Evolutionary conservation across 1,140 invertebrate species (phyloP).

Genomic region (Drosophila micromelanica): DNA sequence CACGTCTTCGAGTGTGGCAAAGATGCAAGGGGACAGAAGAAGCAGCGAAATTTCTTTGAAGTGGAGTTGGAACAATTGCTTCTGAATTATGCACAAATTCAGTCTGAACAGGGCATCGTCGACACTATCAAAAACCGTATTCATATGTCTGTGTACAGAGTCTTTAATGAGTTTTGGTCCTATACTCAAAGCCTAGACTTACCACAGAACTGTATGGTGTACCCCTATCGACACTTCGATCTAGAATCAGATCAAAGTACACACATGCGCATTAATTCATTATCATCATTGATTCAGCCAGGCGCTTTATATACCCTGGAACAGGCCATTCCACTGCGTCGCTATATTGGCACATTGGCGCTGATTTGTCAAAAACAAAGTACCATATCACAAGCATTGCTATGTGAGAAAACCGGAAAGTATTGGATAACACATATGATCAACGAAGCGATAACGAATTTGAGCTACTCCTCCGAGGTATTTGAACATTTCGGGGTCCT

Average conservation of each 20-base stretch:
- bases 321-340: slow-evolving; percentile 55
- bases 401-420: slow-evolving; percentile 50
- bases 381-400: slow-evolving; percentile 34
- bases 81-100: slow-evolving; percentile 55
- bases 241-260: slow-evolving; percentile 27
- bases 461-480: slow-evolving; percentile 70
- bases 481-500: slow-evolving; percentile 65
- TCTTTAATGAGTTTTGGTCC: slow-evolving; percentile 63
- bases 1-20: too few species aligned
- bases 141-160: slow-evolving; percentile 53
- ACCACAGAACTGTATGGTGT: slow-evolving; percentile 54
- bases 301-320: slow-evolving; percentile 47
- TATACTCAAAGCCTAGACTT: slow-evolving; percentile 57
- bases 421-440: slow-evolving; percentile 55
- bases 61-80: slow-evolving; percentile 64
- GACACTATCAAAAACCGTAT: slow-evolving; percentile 26
- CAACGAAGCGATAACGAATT: slow-evolving; percentile 56
- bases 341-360: slow-evolving; percentile 65
- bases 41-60: slow-evolving; percentile 58
- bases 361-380: slow-evolving; percentile 55
- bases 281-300: slow-evolving; percentile 40
- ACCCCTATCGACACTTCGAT: slow-evolving; percentile 52
- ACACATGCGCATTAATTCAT: not conserved
- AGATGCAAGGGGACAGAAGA: slow-evolving; percentile 10
- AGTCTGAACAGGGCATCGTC: slow-evolving; percentile 26